phyloP scores from a whole-genome alignment of 2,888 invertebrate species.

The Drosophila limbata region DNA sequence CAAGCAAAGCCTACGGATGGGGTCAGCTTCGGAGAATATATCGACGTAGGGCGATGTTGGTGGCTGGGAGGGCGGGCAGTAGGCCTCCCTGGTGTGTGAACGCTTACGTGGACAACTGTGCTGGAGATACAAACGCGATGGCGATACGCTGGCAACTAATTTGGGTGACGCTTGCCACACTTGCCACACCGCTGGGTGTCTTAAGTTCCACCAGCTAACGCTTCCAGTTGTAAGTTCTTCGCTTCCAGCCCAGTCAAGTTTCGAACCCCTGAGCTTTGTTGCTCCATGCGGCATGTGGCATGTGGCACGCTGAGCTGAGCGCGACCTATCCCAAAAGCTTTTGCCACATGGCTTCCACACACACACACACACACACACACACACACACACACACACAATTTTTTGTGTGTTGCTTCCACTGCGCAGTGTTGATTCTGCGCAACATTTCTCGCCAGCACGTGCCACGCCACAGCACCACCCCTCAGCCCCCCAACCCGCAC shows the following conservation, averaged over 20 bases:
- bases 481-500: constrained; percentile 12
- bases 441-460: constrained; percentile 62
- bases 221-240: constrained; percentile 38
- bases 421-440: constrained; percentile 75
- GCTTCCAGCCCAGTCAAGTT: constrained; percentile 17
- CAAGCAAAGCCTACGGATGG: not conserved
- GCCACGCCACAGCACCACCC: constrained; percentile 66
- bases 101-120: constrained; percentile 33
- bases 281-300: not conserved
- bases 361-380: not conserved
- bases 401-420: constrained; percentile 50
- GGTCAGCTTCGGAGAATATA: constrained; percentile 2
- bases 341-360: constrained; percentile 25
- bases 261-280: constrained; percentile 37
- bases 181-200: constrained; percentile 27
- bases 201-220: constrained; percentile 41
- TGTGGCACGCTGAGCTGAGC: constrained; percentile 7
- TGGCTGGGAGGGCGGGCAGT: not conserved
- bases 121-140: constrained; percentile 70
- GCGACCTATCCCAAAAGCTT: constrained; percentile 75
- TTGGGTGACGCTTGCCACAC: constrained; percentile 69
- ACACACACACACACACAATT: no score
- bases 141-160: constrained; percentile 79
- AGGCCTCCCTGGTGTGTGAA: constrained; percentile 17
- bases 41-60: not conserved